Conservation (phyloP, 30 jellyfish, hydroid and myxozoan species). For the Morbakka virulenta region DNA sequence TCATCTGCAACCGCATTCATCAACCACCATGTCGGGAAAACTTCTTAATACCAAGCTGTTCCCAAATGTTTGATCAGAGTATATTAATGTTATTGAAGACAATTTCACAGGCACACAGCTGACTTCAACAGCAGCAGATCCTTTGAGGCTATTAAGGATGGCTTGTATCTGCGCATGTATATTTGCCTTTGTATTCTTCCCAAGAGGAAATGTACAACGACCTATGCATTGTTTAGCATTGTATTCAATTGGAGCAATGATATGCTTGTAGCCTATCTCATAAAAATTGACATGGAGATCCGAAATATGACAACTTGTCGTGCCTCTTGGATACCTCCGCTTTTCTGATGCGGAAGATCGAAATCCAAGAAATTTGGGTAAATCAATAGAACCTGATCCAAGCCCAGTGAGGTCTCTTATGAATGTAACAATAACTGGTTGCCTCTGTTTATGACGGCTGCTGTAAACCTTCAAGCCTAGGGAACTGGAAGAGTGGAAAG, state of each 20-base stretch:
- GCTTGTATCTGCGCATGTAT: conserved; percentile 63
- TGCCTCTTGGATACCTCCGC: not conserved
- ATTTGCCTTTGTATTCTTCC: conserved; percentile 45
- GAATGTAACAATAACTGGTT: not conserved
- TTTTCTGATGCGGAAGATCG: not conserved
- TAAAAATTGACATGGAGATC: conserved; percentile 52
- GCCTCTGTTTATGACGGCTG: not conserved
- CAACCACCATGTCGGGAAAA: conserved; percentile 65
- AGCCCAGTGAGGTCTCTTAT: not conserved
- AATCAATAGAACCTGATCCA: not conserved
- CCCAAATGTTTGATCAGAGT: conserved; percentile 22
- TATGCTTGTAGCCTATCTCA: conserved; percentile 45
- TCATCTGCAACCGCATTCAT: conserved; percentile 65
- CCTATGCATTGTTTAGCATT: conserved; percentile 72
- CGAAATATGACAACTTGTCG: conserved; percentile 30
- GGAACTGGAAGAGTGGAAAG: not conserved
- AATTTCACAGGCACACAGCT: conserved; percentile 57
- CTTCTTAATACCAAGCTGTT: conserved; percentile 38
- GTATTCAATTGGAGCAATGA: conserved; percentile 52
- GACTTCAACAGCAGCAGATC: conserved; percentile 39
- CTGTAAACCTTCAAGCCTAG: not conserved
- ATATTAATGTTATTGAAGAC: conserved; percentile 35
- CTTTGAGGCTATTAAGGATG: conserved; percentile 40
- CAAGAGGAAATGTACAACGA: conserved; percentile 59
- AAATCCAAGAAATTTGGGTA: not conserved